These are phyloP conservation scores for Triops longicaudatus DNA, from an alignment of 1,140 invertebrate genomes.

Conservation along the genomic window DNA sequence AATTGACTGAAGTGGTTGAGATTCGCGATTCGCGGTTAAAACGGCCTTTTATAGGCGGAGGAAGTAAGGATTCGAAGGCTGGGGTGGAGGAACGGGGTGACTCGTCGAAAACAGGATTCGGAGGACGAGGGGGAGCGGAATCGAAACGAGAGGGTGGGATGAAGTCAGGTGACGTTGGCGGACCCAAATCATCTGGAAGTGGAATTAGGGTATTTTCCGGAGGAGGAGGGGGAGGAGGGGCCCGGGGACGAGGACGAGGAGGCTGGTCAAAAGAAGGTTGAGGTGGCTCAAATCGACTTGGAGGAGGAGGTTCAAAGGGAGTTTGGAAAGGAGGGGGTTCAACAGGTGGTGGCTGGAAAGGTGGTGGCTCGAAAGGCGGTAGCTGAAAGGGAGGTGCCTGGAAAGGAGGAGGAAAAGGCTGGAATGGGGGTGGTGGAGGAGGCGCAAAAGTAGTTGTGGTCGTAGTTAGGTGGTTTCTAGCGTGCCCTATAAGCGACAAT, in stretches of 20 bases:
- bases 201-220: background rate
- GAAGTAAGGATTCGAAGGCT: background rate
- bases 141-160: background rate
- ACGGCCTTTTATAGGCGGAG: background rate
- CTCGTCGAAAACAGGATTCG: background rate
- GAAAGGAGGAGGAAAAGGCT: background rate
- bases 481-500: background rate
- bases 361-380: background rate
- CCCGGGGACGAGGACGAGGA: background rate
- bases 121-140: background rate
- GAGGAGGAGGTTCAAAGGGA: background rate
- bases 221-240: background rate
- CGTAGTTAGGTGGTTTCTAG: background rate
- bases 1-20: too few relatives aligned
- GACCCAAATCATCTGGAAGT: background rate
- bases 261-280: background rate
- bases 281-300: too few relatives aligned
- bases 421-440: slow-evolving; percentile 18
- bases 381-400: background rate
- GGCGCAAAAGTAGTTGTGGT: background rate
- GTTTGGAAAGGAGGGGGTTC: background rate
- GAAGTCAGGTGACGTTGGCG: background rate
- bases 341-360: background rate
- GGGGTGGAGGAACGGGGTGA: background rate
- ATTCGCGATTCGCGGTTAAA: background rate